phyloP scores from a whole-genome alignment of 1,140 invertebrate species.

The Delia radicum region DNA sequence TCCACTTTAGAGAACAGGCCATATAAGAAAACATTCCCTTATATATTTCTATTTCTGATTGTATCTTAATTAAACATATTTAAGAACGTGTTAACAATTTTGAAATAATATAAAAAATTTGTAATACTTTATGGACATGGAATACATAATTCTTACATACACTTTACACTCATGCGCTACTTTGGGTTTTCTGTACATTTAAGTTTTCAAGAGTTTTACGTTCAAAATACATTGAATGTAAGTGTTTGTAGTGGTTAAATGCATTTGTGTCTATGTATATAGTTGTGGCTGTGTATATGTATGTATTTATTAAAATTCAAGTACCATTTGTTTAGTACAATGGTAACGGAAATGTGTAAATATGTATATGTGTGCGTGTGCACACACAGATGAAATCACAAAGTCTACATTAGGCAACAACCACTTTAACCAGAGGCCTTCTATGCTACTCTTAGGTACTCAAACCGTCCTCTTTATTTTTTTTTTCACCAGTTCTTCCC shows the following conservation, averaged over 20 bases:
- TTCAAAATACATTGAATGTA: not conserved
- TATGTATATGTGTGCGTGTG: not conserved
- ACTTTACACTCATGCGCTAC: not conserved
- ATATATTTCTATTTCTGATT: no score
- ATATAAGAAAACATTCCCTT: no score
- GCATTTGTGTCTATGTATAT: not conserved
- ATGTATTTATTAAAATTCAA: not conserved
- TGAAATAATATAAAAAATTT: no score
- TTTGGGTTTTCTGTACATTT: not conserved
- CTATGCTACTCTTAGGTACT: no score
- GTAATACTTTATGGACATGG: no score
- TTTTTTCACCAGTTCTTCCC: no score
- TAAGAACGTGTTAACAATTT: no score
- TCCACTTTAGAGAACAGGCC: no score
- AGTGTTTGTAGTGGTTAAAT: conserved; percentile 4
- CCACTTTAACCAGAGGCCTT: not conserved
- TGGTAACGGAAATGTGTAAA: not conserved
- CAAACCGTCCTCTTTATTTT: no score
- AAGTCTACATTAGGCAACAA: not conserved
- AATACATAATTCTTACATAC: not conserved
- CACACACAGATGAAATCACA: not conserved
- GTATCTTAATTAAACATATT: no score
- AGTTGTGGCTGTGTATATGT: not conserved
- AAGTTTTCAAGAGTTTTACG: not conserved
- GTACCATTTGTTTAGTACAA: not conserved